Percentiles rank a stretch among this genome's conserved stretches.
Conservation (phyloP, 2,113 vertebrate genomes). For the Monopterus albus region DNA sequence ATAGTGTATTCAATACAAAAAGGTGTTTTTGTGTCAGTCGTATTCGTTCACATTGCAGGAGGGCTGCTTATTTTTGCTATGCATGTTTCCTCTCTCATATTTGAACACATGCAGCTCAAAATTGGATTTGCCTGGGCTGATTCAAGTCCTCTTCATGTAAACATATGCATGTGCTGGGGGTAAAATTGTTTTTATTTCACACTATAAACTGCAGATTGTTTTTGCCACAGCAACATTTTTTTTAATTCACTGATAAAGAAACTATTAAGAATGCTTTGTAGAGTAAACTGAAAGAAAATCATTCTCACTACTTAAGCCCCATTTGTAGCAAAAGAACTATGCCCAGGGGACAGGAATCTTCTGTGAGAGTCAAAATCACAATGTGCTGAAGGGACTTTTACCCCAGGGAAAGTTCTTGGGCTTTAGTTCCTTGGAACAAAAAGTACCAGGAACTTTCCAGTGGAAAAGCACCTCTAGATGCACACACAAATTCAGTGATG, state of each 20-base stretch:
- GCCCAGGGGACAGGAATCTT: too few species aligned
- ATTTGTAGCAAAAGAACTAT: too few species aligned
- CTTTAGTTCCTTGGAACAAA: too few species aligned
- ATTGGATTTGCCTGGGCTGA: conserved; percentile 8
- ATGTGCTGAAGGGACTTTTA: too few species aligned
- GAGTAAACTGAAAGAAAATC: conserved; percentile 7
- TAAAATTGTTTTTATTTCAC: conserved; percentile 12
- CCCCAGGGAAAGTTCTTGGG: too few species aligned
- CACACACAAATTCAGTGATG: not conserved
- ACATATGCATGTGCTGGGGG: not conserved
- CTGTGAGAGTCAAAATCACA: too few species aligned
- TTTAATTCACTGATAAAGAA: not conserved
- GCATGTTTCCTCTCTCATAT: not conserved
- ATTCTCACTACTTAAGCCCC: not conserved
- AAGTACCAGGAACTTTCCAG: too few species aligned
- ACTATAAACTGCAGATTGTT: not conserved
- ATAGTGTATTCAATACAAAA: conserved; percentile 39
- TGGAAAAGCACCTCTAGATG: too few species aligned
- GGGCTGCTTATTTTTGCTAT: conserved; percentile 5
- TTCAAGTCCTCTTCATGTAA: conserved; percentile 17
- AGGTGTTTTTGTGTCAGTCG: not conserved
- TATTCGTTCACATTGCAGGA: conserved; percentile 25
- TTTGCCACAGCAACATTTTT: not conserved
- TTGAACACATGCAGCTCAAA: conserved; percentile 21
- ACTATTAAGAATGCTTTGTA: conserved; percentile 4